These are phyloP conservation scores for Pomacea maculata DNA, from an alignment of 1,140 invertebrate genomes.

Conservation along the genomic window DNA sequence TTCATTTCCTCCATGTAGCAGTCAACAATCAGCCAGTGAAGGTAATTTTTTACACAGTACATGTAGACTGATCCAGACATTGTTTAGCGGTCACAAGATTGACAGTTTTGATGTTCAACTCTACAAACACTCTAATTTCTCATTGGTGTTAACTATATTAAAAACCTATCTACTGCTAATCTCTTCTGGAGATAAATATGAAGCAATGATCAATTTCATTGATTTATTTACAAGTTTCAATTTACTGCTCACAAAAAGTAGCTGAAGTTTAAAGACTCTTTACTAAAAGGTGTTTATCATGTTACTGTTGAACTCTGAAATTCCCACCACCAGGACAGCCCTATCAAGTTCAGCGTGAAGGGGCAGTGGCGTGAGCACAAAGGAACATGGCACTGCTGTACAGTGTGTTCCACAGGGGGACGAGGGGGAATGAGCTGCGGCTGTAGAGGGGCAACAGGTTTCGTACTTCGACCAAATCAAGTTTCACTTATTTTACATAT, in stretches of 20 bases:
- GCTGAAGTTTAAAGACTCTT: too few relatives aligned
- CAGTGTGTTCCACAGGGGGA: conserved; percentile 18
- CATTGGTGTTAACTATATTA: too few relatives aligned
- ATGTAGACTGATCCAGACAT: neutral
- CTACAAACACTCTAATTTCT: too few relatives aligned
- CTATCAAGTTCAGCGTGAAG: conserved; percentile 33
- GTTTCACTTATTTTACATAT: neutral
- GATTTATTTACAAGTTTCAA: too few relatives aligned
- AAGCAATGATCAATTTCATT: too few relatives aligned
- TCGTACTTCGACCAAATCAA: neutral
- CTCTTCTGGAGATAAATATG: too few relatives aligned
- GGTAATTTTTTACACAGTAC: conserved; percentile 3
- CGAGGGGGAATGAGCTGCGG: conserved; percentile 12
- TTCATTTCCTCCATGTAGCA: conserved; percentile 28
- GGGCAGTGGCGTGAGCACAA: conserved; percentile 26
- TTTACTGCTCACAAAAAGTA: too few relatives aligned
- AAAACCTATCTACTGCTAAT: too few relatives aligned
- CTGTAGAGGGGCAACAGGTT: conserved; percentile 2
- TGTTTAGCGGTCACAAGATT: too few relatives aligned
- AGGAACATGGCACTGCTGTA: conserved; percentile 30
- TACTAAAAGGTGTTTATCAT: too few relatives aligned
- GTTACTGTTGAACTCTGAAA: too few relatives aligned
- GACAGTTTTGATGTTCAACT: too few relatives aligned
- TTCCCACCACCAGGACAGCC: conserved; percentile 19
- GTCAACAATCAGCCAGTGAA: conserved; percentile 25